A percentile compares a stretch with the other conserved stretches of the same genome.
phyloP scores from a whole-genome alignment of 1,140 invertebrate genomes.

The Heliconius eleuchia region DNA sequence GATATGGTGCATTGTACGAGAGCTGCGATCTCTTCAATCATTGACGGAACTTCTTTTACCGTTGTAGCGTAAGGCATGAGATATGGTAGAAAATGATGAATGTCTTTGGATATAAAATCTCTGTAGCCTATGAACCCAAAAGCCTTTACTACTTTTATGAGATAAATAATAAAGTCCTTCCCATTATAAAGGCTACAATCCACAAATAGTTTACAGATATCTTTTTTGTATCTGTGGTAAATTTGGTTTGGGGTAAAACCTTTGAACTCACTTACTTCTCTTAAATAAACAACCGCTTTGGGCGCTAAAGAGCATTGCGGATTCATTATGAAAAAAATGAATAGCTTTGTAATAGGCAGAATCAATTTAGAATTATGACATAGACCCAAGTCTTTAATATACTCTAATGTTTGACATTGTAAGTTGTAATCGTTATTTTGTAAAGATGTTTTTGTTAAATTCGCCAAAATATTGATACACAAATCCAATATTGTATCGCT shows the following conservation, averaged over 20 bases:
- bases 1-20: conserved; percentile 82
- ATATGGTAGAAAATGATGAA: conserved; percentile 83
- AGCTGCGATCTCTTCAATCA: conserved; percentile 83
- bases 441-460: conserved; percentile 78
- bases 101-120: conserved; percentile 83
- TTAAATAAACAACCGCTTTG: conserved; percentile 83
- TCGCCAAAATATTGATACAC: conserved; percentile 79
- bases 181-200: conserved; percentile 81
- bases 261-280: conserved; percentile 83
- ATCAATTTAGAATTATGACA: conserved; percentile 74
- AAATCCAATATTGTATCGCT: conserved; percentile 79
- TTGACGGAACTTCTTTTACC: conserved; percentile 76
- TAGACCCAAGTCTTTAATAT: conserved; percentile 80
- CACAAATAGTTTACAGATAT: conserved; percentile 84
- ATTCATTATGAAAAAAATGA: conserved; percentile 85
- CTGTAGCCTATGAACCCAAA: conserved; percentile 83
- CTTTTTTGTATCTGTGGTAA: conserved; percentile 85
- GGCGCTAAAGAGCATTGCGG: conserved; percentile 83
- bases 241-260: conserved; percentile 83
- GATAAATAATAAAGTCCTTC: conserved; percentile 77
- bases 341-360: conserved; percentile 82
- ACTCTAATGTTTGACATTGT: conserved; percentile 81
- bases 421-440: conserved; percentile 77
- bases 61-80: conserved; percentile 82
- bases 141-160: conserved; percentile 80